These are phyloP conservation scores for Reticulitermes speratus DNA, from an alignment of 1,140 invertebrate genomes.

Conservation along the genomic window DNA sequence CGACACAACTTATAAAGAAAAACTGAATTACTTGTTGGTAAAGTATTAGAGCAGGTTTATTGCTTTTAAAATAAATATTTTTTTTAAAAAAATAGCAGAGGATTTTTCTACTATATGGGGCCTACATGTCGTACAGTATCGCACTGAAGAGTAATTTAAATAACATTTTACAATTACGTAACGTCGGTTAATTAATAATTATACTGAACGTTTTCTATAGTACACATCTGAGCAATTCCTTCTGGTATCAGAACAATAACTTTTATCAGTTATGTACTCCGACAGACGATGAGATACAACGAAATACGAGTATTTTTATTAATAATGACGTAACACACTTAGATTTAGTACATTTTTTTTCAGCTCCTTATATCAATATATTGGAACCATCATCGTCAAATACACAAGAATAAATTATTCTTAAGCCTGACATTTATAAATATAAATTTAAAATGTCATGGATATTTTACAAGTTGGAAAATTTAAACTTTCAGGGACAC, in stretches of 20 bases:
- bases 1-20: no score
- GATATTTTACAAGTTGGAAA: background rate
- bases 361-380: background rate
- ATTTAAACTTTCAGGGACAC: background rate
- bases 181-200: background rate
- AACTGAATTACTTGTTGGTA: no score
- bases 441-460: background rate
- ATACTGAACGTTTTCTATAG: conserved; percentile 29
- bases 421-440: background rate
- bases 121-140: background rate
- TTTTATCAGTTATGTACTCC: background rate
- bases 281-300: background rate
- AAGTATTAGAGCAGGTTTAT: background rate
- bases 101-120: background rate
- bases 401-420: background rate
- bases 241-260: conserved; percentile 33
- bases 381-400: background rate
- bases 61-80: background rate
- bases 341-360: background rate
- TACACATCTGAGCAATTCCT: conserved; percentile 35
- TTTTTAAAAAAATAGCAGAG: background rate
- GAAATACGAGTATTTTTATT: conserved; percentile 10
- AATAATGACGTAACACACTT: background rate
- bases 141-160: background rate
- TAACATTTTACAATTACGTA: background rate